Evolutionary conservation across 2,888 invertebrate genomes (phyloP).

Genomic region (Cryptophagus acutangulus): DNA sequence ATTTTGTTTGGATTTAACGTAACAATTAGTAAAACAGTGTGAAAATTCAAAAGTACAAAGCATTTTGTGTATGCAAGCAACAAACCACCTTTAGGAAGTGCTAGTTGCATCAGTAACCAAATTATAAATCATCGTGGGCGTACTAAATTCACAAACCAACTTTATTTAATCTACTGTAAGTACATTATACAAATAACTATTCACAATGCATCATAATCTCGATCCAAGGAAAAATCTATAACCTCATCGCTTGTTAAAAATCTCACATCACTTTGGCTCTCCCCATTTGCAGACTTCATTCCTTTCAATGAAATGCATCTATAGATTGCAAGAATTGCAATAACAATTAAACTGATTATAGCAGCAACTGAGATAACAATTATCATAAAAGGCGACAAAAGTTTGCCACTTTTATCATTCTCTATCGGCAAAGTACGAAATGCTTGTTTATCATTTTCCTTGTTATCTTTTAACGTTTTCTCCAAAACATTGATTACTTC

Average conservation of each 20-base stretch:
- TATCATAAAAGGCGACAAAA: neutral
- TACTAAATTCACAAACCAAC: too few species aligned
- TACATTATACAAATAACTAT: neutral
- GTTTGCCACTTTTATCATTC: too few species aligned
- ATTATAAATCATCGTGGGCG: too few species aligned
- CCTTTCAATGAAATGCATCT: constrained; percentile 5
- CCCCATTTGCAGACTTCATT: constrained; percentile 29
- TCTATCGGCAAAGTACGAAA: too few species aligned
- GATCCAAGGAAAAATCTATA: constrained; percentile 51
- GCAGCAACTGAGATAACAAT: neutral
- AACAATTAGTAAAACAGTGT: too few species aligned
- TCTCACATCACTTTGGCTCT: constrained; percentile 52
- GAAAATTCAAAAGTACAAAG: too few species aligned
- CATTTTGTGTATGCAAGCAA: too few species aligned
- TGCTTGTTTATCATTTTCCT: neutral
- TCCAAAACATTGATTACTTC: too few species aligned
- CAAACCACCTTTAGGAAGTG: too few species aligned
- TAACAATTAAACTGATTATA: neutral
- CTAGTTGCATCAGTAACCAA: too few species aligned
- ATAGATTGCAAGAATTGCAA: neutral
- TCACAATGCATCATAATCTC: constrained; percentile 24
- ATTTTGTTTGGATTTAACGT: too few species aligned
- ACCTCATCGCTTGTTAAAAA: constrained; percentile 55
- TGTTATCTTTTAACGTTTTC: neutral
- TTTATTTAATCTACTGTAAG: too few species aligned